Evolutionary conservation across 2,888 invertebrate species (phyloP), one percentile per base, ranked within the genome.

Genomic region (Autographa pulchrina): DNA sequence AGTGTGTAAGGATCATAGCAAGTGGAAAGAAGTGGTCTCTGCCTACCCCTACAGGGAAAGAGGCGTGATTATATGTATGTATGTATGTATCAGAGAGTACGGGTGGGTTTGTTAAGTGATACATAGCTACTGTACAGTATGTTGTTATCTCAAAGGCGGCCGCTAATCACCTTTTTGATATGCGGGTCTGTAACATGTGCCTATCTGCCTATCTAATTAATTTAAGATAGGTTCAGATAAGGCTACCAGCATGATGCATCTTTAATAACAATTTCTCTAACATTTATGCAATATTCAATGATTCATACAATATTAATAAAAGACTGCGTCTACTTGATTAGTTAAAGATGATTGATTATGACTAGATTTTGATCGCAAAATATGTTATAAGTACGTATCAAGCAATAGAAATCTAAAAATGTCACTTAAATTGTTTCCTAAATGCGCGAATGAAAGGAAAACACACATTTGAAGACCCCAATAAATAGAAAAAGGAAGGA

Each of bases 91-190:
- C 9, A 3, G 8, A 11, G n/a, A 5, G 5, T 48, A n/a, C n/a
- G 48, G 48, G 48, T n/a, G n/a, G n/a, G 41, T 41, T 2, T 25
- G 11, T 11, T 38, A 11, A 38, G 2, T 11, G 8, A 11, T 38
- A 35, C 35, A 6, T 35, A 35, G 7, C 8, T 38, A 38, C 2
- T 1, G 9, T 38, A 11, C 9, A 7, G n/a, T 8, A 35, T 35
- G 6, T 5, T 48, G 48, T 56, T 56, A 56, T 56, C 20, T 56
- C 20, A 56, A 56, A 56, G 54, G 20, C 25, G 20, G 54, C 54
- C n/a, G 48, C 48, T 48, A 48, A 48, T 48, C 48, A n/a, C n/a
- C 48, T 11, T 56, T 56, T 56, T 56, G 25, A 56, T 56, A 25
- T 56, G 25, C 54, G 18, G 54, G 54, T 54, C 43, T 43, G 5